Evolutionary conservation across 2,888 invertebrate species (phyloP).

Genomic region (Macrophya alboannulata): DNA sequence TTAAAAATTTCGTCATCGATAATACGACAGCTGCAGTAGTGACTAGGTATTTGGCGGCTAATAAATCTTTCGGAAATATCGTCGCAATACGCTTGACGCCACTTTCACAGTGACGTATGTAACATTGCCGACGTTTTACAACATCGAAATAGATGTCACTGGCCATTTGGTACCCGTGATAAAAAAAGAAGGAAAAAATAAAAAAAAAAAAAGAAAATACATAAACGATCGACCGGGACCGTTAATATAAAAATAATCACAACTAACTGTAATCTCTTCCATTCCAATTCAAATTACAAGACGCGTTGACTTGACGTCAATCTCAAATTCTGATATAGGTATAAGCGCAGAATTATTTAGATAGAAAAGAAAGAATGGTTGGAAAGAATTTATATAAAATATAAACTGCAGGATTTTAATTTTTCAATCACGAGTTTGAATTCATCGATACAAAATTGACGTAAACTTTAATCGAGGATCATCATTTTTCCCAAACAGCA

Average conservation of each 20-base stretch:
- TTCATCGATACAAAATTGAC: neutral
- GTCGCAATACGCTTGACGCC: neutral
- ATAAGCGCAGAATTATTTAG: neutral
- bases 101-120: neutral
- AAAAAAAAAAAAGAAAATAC: neutral
- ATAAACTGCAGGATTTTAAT: too few species aligned
- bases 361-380: too few species aligned
- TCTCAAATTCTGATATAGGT: neutral
- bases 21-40: neutral
- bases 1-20: neutral
- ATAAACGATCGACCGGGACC: neutral
- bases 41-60: neutral
- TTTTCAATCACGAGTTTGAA: neutral
- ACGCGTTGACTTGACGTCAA: neutral
- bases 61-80: neutral
- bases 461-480: neutral
- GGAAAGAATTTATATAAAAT: neutral
- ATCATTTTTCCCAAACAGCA: neutral
- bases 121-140: neutral
- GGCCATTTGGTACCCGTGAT: neutral
- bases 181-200: neutral
- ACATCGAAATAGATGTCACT: constrained; percentile 11
- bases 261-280: neutral
- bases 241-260: neutral
- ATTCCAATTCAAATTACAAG: neutral